phyloP scores from a whole-genome alignment of 2,888 invertebrate genomes.

The Heliconius ethilla region DNA sequence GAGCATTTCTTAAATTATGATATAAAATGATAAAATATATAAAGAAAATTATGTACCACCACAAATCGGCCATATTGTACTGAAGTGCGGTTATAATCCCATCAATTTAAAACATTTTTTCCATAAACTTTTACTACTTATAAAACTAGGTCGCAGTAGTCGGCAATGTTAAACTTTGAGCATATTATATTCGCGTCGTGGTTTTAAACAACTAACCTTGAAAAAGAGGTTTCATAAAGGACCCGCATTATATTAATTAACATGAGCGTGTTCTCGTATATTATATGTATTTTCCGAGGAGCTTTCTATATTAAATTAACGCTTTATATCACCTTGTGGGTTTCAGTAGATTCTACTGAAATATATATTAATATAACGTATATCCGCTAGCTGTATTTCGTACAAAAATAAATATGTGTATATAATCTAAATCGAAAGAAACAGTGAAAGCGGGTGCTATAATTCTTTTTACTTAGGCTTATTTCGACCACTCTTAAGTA shows the following conservation, averaged over 20 bases:
- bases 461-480: not conserved
- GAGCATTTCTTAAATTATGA: not conserved
- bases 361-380: not conserved
- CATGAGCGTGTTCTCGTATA: conserved; percentile 9
- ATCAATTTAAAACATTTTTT: conserved; percentile 6
- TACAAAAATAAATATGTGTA: too few relatives aligned
- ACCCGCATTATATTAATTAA: conserved; percentile 21
- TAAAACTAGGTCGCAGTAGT: conserved; percentile 18
- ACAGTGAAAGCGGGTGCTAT: not conserved
- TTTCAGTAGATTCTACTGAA: not conserved
- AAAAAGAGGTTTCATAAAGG: conserved; percentile 18
- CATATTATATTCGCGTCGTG: conserved; percentile 11
- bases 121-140: not conserved
- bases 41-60: not conserved
- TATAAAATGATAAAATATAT: not conserved
- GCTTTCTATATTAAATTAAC: conserved; percentile 8
- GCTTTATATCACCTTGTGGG: not conserved
- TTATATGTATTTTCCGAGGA: conserved; percentile 12
- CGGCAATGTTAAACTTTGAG: conserved; percentile 13
- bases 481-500: not conserved
- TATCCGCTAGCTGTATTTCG: not conserved
- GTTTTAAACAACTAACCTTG: conserved; percentile 20
- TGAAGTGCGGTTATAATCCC: not conserved
- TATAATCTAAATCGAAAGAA: not conserved
- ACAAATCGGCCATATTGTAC: not conserved